Conservation (phyloP, 2,888 invertebrate genomes). For the Panorpa germanica region DNA sequence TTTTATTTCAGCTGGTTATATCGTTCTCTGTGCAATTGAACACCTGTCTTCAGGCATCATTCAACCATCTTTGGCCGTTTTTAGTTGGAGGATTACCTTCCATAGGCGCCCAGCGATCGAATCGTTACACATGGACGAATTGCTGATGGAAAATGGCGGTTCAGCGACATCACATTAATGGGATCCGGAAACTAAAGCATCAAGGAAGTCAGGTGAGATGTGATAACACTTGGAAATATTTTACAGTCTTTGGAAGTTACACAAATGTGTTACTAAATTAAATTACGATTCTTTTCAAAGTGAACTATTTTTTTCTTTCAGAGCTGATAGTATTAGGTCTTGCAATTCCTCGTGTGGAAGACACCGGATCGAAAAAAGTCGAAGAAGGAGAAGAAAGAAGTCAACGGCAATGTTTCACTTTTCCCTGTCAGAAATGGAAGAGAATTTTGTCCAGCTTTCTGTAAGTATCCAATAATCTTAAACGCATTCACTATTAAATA, state of each 20-base stretch:
- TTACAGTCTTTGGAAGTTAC: conserved; percentile 4
- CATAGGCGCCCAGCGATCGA: conserved; percentile 52
- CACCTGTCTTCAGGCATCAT: conserved; percentile 43
- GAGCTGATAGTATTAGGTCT: conserved; percentile 42
- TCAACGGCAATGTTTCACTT: conserved; percentile 54
- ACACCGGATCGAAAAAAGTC: conserved; percentile 57
- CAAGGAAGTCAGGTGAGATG: conserved; percentile 40
- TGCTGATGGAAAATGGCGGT: conserved; percentile 62
- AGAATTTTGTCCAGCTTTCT: conserved; percentile 62
- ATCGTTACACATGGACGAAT: conserved; percentile 45
- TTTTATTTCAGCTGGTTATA: conserved; percentile 47
- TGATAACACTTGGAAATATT: too few relatives aligned
- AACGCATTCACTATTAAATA: background rate
- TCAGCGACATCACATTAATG: conserved; percentile 53
- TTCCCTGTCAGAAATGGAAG: conserved; percentile 67
- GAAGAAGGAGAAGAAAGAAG: too few relatives aligned
- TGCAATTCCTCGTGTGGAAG: conserved; percentile 44
- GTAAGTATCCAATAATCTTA: conserved; percentile 28
- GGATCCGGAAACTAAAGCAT: conserved; percentile 60
- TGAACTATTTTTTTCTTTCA: conserved; percentile 17
- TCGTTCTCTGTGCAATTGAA: conserved; percentile 50
- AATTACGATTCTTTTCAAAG: conserved; percentile 4
- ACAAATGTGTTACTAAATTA: background rate
- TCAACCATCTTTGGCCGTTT: conserved; percentile 55
- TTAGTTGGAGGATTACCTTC: conserved; percentile 49